These are phyloP conservation scores for Corbicula japonica DNA, from an alignment of 2,888 invertebrate species.

Conservation along the genomic window DNA sequence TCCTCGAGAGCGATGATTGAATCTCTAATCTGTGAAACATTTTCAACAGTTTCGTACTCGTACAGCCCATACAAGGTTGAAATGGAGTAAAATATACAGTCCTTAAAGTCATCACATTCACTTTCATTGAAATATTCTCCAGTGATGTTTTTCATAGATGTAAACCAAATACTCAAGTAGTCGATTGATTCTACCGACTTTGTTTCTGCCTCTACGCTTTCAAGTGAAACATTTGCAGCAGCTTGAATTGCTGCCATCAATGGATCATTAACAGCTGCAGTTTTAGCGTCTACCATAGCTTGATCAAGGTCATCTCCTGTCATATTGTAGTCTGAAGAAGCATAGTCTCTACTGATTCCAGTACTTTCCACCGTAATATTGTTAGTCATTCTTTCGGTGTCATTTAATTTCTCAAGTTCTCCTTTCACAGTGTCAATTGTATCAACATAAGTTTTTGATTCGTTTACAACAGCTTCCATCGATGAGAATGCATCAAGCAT, in stretches of 20 bases:
- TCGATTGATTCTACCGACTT: slow-evolving; percentile 18
- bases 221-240: not conserved
- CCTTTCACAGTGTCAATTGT: not conserved
- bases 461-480: slow-evolving; percentile 22
- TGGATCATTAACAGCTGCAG: slow-evolving; percentile 42
- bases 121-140: slow-evolving; percentile 5
- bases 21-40: slow-evolving; percentile 19
- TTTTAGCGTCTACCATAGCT: slow-evolving; percentile 30
- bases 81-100: slow-evolving; percentile 33
- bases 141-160: slow-evolving; percentile 21
- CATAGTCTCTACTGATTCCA: slow-evolving; percentile 10
- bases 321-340: slow-evolving; percentile 21
- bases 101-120: slow-evolving; percentile 29
- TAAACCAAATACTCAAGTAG: slow-evolving; percentile 17
- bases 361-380: slow-evolving; percentile 23
- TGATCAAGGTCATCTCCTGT: slow-evolving; percentile 10
- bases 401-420: not conserved
- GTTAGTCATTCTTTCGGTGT: not conserved
- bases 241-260: slow-evolving; percentile 26
- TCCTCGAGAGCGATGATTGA: slow-evolving; percentile 21
- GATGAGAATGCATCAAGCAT: not conserved
- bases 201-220: slow-evolving; percentile 41
- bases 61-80: slow-evolving; percentile 35
- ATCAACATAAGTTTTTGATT: slow-evolving; percentile 19
- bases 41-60: slow-evolving; percentile 18